Base-by-base conservation (phyloP, 2,113 vertebrate genomes). In the Aphyosemion australe region DNA sequence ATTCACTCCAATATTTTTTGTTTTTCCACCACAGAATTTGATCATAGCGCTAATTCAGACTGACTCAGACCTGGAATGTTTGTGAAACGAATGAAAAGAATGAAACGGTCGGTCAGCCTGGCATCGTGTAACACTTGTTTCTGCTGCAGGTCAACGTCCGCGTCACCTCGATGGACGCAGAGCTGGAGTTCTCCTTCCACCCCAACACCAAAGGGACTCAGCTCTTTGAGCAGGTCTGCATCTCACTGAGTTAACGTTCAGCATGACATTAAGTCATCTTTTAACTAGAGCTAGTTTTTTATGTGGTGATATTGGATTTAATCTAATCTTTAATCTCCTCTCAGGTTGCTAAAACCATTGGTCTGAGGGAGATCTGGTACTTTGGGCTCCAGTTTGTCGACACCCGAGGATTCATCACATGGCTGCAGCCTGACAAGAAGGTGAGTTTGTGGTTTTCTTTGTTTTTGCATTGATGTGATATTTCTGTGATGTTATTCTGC, bases 151-250 rank as follows among this genome's bases (percentile, higher is more conserved):
- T 98, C 89, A 99, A 97, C 0, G 95, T 99, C 57, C 96, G 96
- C 42, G 93, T 99, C 83, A 97, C 95, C 84, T 95, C 96, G 16
- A 92, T 99, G 97, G 97, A 99, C 51, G 97, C 97, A 0, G 96
- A 99, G 92, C 90, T 99, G 94, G 97, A 98, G 88, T 99, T 99
- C 63, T 95, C 96, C 80, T 95, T 99, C 92, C 94, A 96, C 80
- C 91, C 94, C 10, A 96, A 92, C 75, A 98, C 95, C 21, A 98
- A 94, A 1, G 97, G 97, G 62, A 96, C 96, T 62, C 96, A 98
- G 86, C 94, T 99, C 10, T 99, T 96, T 59, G 96, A 99, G 61
- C 97, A 99, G 96, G 97, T 99, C 21, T 79, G 93, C 84, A 3
- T 53, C 31, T 10, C 5, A 51, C 48, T 52, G 56, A 72, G 61